A percentile compares a stretch with the other conserved stretches of the same genome.
phyloP scores from a whole-genome alignment of 1,140 invertebrate genomes.

The Leptoteleia sp. region DNA sequence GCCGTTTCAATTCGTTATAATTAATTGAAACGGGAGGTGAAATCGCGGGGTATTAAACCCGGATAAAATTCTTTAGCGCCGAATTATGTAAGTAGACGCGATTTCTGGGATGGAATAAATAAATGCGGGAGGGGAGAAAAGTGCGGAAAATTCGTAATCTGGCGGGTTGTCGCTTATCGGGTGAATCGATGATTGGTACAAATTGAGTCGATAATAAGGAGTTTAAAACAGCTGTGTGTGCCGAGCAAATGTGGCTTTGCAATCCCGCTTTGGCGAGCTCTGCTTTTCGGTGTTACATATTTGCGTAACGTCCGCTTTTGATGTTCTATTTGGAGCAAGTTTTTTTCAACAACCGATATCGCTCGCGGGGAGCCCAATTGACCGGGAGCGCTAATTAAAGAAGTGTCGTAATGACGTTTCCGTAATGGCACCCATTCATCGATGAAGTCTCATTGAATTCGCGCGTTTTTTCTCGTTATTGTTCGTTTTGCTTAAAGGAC shows the following conservation, averaged over 20 bases:
- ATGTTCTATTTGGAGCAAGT: constrained; percentile 41
- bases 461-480: too few relatives aligned
- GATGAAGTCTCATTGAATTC: background rate
- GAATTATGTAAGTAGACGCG: constrained; percentile 17
- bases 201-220: too few relatives aligned
- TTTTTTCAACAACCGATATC: constrained; percentile 23
- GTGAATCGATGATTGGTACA: too few relatives aligned
- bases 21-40: constrained; percentile 41
- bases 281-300: constrained; percentile 36
- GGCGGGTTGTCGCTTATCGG: too few relatives aligned
- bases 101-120: too few relatives aligned
- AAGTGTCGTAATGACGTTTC: constrained; percentile 12
- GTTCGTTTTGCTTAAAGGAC: too few relatives aligned
- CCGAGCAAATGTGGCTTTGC: constrained; percentile 25
- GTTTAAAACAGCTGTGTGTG: constrained; percentile 43
- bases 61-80: constrained; percentile 31
- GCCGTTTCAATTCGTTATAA: constrained; percentile 19
- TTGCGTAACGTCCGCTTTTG: constrained; percentile 32
- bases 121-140: too few relatives aligned
- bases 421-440: background rate
- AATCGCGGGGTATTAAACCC: constrained; percentile 38
- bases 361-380: background rate
- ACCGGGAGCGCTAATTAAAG: constrained; percentile 18
- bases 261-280: constrained; percentile 20
- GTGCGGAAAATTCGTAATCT: too few relatives aligned